A percentile compares a stretch with the other conserved stretches of the same genome.
Conservation (phyloP, 2,888 invertebrate species). For the Hipparchia sbordonii region DNA sequence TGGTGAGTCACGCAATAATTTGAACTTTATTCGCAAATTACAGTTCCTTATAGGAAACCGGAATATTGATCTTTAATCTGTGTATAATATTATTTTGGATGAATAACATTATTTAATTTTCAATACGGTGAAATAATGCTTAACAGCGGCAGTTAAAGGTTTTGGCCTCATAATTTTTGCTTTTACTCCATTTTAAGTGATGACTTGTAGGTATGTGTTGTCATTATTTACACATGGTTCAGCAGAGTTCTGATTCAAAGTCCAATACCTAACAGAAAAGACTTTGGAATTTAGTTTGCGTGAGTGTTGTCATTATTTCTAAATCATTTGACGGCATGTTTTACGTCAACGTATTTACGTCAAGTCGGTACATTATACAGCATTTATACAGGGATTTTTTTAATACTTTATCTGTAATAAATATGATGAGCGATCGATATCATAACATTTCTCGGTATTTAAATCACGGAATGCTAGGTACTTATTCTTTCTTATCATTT, state of each 20-base stretch:
- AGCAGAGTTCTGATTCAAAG: not conserved
- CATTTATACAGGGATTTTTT: too few species aligned
- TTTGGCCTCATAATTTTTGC: not conserved
- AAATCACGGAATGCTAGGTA: too few species aligned
- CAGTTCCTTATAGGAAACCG: not conserved
- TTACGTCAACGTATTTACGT: too few species aligned
- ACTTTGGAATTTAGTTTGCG: slow-evolving; percentile 1
- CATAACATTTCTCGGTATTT: too few species aligned
- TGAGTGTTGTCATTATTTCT: too few species aligned
- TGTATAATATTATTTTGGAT: not conserved
- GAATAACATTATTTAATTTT: not conserved
- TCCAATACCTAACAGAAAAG: not conserved
- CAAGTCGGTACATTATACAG: too few species aligned
- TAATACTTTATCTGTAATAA: too few species aligned
- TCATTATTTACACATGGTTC: not conserved
- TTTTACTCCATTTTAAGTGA: not conserved
- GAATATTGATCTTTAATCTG: not conserved
- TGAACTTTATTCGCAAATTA: not conserved
- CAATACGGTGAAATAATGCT: not conserved
- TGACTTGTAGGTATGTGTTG: not conserved
- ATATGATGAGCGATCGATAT: too few species aligned
- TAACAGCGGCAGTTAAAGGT: not conserved
- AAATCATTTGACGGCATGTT: too few species aligned
- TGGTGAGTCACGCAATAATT: not conserved
- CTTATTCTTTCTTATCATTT: too few species aligned